phyloP scores from a whole-genome alignment of 2,888 invertebrate genomes.

The Brachypalpus laphriformis region DNA sequence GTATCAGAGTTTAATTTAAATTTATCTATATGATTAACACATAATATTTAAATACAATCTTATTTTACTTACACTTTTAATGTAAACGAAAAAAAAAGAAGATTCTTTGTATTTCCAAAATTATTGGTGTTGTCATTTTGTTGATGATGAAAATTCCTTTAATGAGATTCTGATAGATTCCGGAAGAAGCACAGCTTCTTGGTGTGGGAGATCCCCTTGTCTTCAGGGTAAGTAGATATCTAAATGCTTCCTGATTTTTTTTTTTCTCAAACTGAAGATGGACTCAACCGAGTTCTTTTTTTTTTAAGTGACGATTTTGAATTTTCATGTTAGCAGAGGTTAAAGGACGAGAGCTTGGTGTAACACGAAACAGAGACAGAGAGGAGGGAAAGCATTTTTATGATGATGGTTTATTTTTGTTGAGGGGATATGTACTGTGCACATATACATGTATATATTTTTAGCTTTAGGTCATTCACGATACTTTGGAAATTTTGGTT shows the following conservation, averaged over 20 bases:
- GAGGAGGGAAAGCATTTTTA: constrained; percentile 54
- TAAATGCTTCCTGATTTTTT: constrained; percentile 28
- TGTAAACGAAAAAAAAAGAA: constrained; percentile 49
- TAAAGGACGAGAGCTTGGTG: constrained; percentile 74
- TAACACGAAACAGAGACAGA: constrained; percentile 74
- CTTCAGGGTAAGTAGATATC: background rate
- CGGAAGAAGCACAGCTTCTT: constrained; percentile 18
- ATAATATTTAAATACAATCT: constrained; percentile 46
- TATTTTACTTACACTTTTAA: constrained; percentile 69
- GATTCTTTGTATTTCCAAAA: constrained; percentile 57
- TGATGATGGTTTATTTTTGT: constrained; percentile 32
- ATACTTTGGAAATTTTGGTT: constrained; percentile 15
- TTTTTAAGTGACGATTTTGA: constrained; percentile 42
- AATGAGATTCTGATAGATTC: background rate
- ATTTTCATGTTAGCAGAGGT: constrained; percentile 69
- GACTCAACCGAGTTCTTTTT: background rate
- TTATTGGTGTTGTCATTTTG: constrained; percentile 29
- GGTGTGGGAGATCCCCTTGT: constrained; percentile 4
- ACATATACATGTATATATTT: constrained; percentile 49
- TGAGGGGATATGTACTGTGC: constrained; percentile 52
- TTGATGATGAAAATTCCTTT: constrained; percentile 38
- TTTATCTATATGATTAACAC: constrained; percentile 46
- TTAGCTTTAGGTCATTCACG: constrained; percentile 46
- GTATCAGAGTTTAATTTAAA: constrained; percentile 40
- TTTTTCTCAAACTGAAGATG: background rate